Evolutionary conservation across 2,113 vertebrate species (phyloP).

Genomic region (Hassar affinis): DNA sequence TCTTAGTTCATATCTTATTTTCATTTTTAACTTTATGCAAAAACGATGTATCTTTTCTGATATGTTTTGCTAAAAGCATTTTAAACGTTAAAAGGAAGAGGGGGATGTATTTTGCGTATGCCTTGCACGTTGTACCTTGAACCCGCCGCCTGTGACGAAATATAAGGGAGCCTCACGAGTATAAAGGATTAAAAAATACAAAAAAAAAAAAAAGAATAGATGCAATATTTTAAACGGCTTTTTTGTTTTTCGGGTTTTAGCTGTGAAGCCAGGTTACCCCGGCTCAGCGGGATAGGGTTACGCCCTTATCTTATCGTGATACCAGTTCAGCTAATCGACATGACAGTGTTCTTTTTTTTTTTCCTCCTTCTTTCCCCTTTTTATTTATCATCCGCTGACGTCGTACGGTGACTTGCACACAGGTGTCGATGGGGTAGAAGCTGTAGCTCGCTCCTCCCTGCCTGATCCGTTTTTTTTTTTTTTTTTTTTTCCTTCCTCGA

Average conservation of each 20-base stretch:
- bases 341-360: constrained; percentile 52
- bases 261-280: not conserved
- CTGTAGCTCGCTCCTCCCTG: constrained; percentile 48
- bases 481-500: not conserved
- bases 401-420: constrained; percentile 56
- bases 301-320: constrained; percentile 48
- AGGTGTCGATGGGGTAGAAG: constrained; percentile 51
- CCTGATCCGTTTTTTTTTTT: constrained; percentile 45
- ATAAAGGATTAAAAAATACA: not conserved
- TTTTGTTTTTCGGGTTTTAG: not conserved
- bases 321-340: constrained; percentile 54
- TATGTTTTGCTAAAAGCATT: constrained; percentile 29
- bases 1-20: constrained; percentile 24
- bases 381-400: constrained; percentile 59
- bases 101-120: constrained; percentile 48
- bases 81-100: constrained; percentile 27
- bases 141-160: constrained; percentile 33
- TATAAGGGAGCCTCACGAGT: constrained; percentile 19
- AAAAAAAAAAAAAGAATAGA: constrained; percentile 7
- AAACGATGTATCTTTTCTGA: constrained; percentile 11
- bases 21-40: constrained; percentile 55
- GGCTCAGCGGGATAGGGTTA: constrained; percentile 11
- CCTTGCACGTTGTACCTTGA: constrained; percentile 38
- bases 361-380: constrained; percentile 55
- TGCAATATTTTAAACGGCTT: constrained; percentile 43